Percentiles rank a stretch among this genome's conserved stretches.
Evolutionary conservation across 1,140 invertebrate species (phyloP).

Genomic region (Bombus difficillimus): DNA sequence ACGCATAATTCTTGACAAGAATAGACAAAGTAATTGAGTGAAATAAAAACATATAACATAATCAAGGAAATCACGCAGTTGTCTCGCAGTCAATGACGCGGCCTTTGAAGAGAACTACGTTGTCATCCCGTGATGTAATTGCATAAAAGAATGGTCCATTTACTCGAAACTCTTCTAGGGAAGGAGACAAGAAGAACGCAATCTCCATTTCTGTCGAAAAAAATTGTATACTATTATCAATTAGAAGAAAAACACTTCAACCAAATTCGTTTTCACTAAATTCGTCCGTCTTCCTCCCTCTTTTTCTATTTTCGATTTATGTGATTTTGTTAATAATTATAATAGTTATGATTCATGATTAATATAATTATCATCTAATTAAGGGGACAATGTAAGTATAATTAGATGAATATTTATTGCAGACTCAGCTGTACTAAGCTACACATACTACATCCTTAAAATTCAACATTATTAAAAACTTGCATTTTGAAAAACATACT

Average conservation of each 20-base stretch:
- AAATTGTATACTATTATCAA: neutral
- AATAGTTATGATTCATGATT: neutral
- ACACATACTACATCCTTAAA: neutral
- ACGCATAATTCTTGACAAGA: neutral
- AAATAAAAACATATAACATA: neutral
- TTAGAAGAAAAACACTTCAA: neutral
- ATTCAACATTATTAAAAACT: neutral
- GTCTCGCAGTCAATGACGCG: neutral
- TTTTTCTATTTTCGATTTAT: neutral
- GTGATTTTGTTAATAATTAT: neutral
- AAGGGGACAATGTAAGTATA: neutral
- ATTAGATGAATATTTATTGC: neutral
- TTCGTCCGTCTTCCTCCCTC: neutral
- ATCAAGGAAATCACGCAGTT: neutral
- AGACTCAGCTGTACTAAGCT: neutral
- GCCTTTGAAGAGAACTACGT: slow-evolving; percentile 6
- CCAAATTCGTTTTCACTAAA: neutral
- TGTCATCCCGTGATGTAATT: slow-evolving; percentile 11
- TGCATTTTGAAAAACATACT: neutral
- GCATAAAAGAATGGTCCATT: slow-evolving; percentile 22
- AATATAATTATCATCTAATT: neutral
- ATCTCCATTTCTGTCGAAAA: slow-evolving; percentile 8
- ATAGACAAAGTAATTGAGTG: no score
- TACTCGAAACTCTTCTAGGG: neutral
- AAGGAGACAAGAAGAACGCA: neutral